Evolutionary conservation across 2,888 invertebrate species (phyloP).

Genomic region (Gortyna flavago): DNA sequence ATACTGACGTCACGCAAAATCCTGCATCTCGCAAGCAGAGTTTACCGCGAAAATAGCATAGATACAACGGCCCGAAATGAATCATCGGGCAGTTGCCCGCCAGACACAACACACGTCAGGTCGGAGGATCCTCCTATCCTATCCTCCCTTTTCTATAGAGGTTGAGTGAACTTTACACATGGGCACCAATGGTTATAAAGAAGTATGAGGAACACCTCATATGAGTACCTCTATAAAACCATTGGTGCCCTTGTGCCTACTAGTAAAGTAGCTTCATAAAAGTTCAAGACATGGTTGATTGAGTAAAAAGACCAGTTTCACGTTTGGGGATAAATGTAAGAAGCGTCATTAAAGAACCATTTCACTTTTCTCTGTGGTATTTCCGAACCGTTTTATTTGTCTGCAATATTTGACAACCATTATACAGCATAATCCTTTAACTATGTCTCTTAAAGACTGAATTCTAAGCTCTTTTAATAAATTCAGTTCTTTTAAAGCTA

Average conservation of each 20-base stretch:
- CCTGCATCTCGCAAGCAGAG: too few species aligned
- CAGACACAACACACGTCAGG: not conserved
- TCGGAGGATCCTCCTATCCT: too few species aligned
- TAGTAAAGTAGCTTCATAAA: not conserved
- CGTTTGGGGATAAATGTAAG: too few species aligned
- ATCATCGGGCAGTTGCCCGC: not conserved
- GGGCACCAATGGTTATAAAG: too few species aligned
- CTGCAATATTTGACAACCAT: not conserved
- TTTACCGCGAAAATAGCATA: too few species aligned
- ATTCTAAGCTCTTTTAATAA: not conserved
- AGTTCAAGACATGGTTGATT: not conserved
- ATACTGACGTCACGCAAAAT: not conserved
- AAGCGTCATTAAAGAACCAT: not conserved
- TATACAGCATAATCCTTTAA: too few species aligned
- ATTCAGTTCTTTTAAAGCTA: not conserved
- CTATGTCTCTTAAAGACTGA: too few species aligned
- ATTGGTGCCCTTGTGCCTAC: not conserved
- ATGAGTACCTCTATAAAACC: too few species aligned
- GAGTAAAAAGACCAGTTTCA: too few species aligned
- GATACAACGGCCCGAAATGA: not conserved
- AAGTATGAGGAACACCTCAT: too few species aligned
- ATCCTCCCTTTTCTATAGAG: not conserved
- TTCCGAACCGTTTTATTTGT: not conserved
- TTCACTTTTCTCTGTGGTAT: not conserved
- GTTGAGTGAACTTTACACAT: too few species aligned